Percentiles rank a stretch among this genome's conserved stretches.
These are phyloP conservation scores for Vanessa tameamea DNA, from an alignment of 1,140 invertebrate species.

Conservation along the genomic window DNA sequence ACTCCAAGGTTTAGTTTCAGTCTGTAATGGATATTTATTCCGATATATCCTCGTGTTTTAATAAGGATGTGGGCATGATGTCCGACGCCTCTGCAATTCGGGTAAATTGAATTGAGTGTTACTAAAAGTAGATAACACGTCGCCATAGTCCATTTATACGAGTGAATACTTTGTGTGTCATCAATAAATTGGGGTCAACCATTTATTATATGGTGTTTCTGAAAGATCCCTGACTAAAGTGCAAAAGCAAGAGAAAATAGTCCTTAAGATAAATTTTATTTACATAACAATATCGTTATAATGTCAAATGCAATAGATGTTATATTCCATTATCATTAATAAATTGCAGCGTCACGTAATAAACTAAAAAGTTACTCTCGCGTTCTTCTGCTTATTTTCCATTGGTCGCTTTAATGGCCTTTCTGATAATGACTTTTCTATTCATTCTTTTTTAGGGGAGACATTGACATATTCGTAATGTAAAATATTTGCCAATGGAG, in stretches of 20 bases:
- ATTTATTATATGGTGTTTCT: too few species aligned
- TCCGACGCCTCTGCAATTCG: conserved; percentile 7
- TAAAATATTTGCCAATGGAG: conserved; percentile 32
- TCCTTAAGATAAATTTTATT: too few species aligned
- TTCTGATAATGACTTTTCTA: conserved; percentile 22
- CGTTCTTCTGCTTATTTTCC: conserved; percentile 5
- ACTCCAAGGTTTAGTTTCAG: too few species aligned
- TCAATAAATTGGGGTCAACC: too few species aligned
- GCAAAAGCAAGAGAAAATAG: too few species aligned
- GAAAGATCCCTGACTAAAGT: too few species aligned
- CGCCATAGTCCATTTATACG: conserved; percentile 1
- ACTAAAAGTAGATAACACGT: conserved; percentile 3
- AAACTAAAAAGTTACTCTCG: background rate
- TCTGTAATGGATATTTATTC: background rate
- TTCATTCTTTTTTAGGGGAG: conserved; percentile 18
- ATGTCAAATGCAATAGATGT: background rate
- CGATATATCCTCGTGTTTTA: conserved; percentile 2
- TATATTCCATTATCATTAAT: background rate
- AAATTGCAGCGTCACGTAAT: conserved; percentile 6
- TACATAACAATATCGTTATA: too few species aligned
- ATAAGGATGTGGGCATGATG: conserved; percentile 5
- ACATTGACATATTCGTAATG: conserved; percentile 27
- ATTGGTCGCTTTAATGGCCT: conserved; percentile 1
- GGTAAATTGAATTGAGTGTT: conserved; percentile 12
- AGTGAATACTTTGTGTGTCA: background rate